These are phyloP conservation scores for Phengaris alcon DNA, from an alignment of 2,888 invertebrate species.

Conservation along the genomic window DNA sequence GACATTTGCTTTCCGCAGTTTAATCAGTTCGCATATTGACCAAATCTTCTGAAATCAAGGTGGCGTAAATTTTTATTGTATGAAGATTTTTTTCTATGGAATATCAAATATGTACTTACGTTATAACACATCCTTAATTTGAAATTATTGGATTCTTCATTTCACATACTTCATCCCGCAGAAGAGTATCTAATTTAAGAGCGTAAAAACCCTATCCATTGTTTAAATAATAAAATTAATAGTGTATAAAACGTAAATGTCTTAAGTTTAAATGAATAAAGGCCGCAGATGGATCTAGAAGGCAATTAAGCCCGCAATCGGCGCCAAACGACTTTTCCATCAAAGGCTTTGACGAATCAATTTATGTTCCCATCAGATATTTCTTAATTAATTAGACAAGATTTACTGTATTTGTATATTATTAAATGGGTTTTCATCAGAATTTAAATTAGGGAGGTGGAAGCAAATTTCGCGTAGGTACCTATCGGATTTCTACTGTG, in stretches of 20 bases:
- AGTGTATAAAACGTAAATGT: slow-evolving; percentile 25
- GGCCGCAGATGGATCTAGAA: slow-evolving; percentile 55
- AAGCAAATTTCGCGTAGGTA: not conserved
- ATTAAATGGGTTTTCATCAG: slow-evolving; percentile 11
- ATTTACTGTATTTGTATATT: slow-evolving; percentile 26
- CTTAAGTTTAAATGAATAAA: slow-evolving; percentile 35
- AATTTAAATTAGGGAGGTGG: slow-evolving; percentile 9
- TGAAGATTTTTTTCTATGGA: no score
- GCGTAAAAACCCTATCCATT: not conserved
- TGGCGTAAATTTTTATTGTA: no score
- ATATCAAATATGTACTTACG: no score
- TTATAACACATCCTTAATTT: no score
- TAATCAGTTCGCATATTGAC: no score
- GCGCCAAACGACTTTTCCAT: slow-evolving; percentile 48
- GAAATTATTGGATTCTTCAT: no score
- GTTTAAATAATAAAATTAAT: slow-evolving; percentile 19
- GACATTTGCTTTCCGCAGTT: no score
- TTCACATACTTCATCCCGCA: no score
- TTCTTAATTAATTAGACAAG: slow-evolving; percentile 36
- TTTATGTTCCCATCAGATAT: slow-evolving; percentile 29
- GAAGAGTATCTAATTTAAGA: not conserved
- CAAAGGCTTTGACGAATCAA: slow-evolving; percentile 42
- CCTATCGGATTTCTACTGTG: not conserved
- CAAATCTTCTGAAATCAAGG: no score
- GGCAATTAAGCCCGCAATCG: slow-evolving; percentile 54